These are phyloP conservation scores for Orchesellides sinensis DNA, from an alignment of 2,888 invertebrate species.

Conservation along the genomic window DNA sequence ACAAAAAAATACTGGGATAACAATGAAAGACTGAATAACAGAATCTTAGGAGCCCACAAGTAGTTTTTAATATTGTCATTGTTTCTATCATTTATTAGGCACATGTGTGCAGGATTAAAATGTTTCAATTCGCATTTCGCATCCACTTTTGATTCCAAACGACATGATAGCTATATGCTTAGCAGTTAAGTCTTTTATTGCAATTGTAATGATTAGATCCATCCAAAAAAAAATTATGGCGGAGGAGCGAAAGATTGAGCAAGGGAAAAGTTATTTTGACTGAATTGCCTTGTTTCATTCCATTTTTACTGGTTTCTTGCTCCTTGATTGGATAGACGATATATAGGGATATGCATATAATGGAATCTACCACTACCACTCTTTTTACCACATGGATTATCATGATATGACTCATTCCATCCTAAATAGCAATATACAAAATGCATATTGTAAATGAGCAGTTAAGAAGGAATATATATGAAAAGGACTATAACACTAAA, in stretches of 20 bases:
- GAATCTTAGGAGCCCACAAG: too few relatives aligned
- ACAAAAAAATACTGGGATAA: too few relatives aligned
- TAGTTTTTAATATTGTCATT: too few relatives aligned
- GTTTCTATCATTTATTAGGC: too few relatives aligned
- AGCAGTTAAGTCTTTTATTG: slow-evolving; percentile 20
- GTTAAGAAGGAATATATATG: too few relatives aligned
- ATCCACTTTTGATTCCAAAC: not conserved
- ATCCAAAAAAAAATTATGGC: not conserved
- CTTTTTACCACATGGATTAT: not conserved
- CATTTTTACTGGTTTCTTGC: too few relatives aligned
- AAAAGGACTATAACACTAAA: too few relatives aligned
- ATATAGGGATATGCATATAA: slow-evolving; percentile 12
- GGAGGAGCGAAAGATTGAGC: too few relatives aligned
- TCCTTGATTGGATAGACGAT: slow-evolving; percentile 20
- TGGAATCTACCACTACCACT: not conserved
- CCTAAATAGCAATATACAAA: too few relatives aligned
- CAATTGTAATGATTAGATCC: slow-evolving; percentile 3
- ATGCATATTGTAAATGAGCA: too few relatives aligned
- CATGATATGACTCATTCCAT: not conserved
- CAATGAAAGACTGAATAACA: too few relatives aligned
- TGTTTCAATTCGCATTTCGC: not conserved
- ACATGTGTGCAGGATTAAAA: not conserved
- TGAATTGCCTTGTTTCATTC: slow-evolving; percentile 17
- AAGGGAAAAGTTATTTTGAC: not conserved
- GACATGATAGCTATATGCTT: not conserved